Evolutionary conservation across 2,797 vertebrate species (phyloP).

Genomic region (Toxotes lorentzi): DNA sequence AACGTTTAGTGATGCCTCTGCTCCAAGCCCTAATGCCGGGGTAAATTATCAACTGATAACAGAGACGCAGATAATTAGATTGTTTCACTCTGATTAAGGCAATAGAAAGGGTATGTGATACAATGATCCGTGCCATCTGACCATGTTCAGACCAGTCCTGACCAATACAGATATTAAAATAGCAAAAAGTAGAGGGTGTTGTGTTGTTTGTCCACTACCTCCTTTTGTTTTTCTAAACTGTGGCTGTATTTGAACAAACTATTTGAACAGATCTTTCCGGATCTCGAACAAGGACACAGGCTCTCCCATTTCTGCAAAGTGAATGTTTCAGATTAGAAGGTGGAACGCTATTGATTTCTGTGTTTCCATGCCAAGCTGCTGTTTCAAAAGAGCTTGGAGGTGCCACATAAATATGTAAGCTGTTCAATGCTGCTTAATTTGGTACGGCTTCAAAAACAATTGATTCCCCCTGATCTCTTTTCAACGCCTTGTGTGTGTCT

Average conservation of each 20-base stretch:
- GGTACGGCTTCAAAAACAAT: conserved; percentile 75
- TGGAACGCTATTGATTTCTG: conserved; percentile 75
- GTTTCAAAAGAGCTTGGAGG: conserved; percentile 66
- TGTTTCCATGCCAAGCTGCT: conserved; percentile 63
- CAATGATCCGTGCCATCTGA: conserved; percentile 24
- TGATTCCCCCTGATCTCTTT: conserved; percentile 69
- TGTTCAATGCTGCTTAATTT: conserved; percentile 74
- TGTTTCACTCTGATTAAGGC: conserved; percentile 46
- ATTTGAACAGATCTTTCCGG: conserved; percentile 25
- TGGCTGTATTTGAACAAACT: conserved; percentile 28
- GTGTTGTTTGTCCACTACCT: background rate
- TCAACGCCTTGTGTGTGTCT: conserved; percentile 27
- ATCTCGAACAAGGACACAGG: conserved; percentile 28
- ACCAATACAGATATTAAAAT: background rate
- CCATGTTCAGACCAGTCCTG: conserved; percentile 8
- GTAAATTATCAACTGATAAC: conserved; percentile 66
- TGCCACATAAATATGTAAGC: conserved; percentile 74
- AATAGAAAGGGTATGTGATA: background rate
- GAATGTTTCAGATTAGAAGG: conserved; percentile 63
- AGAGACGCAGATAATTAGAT: conserved; percentile 52
- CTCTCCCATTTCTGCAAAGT: conserved; percentile 33
- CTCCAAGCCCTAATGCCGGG: conserved; percentile 22
- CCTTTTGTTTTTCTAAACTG: background rate
- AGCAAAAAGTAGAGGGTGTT: background rate
- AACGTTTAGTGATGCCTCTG: conserved; percentile 40